These are phyloP conservation scores for Smittia aterrima DNA, from an alignment of 2,888 invertebrate genomes.

Conservation along the genomic window DNA sequence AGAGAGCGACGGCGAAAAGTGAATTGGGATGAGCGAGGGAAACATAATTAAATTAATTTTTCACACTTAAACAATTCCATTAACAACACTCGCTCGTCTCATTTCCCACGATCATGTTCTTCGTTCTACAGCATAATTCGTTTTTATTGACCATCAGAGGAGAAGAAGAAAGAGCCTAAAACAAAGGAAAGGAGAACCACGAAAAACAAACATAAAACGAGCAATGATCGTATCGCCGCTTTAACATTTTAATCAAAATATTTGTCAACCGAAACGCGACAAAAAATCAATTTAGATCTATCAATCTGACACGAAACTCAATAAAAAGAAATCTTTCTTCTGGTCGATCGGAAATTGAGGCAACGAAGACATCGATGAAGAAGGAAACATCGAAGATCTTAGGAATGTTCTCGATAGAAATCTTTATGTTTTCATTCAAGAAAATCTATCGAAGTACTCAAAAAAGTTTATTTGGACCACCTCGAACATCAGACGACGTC, in stretches of 20 bases:
- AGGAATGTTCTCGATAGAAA: background rate
- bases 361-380: background rate
- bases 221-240: background rate
- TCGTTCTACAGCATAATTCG: conserved; percentile 28
- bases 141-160: conserved; percentile 36
- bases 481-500: background rate
- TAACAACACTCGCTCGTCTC: conserved; percentile 4
- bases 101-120: conserved; percentile 39
- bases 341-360: background rate
- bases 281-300: conserved; percentile 42
- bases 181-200: background rate
- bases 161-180: conserved; percentile 6
- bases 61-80: conserved; percentile 41
- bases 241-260: conserved; percentile 42
- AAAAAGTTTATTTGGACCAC: background rate
- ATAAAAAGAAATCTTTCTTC: conserved; percentile 16
- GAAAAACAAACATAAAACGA: conserved; percentile 26
- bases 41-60: conserved; percentile 42
- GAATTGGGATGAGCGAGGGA: background rate
- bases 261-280: conserved; percentile 42
- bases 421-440: conserved; percentile 22
- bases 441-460: conserved; percentile 7
- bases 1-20: background rate
- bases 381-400: background rate
- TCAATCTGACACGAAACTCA: conserved; percentile 36